Base-by-base conservation (phyloP, 2,113 vertebrate genomes). In the Notothenia rossii region DNA sequence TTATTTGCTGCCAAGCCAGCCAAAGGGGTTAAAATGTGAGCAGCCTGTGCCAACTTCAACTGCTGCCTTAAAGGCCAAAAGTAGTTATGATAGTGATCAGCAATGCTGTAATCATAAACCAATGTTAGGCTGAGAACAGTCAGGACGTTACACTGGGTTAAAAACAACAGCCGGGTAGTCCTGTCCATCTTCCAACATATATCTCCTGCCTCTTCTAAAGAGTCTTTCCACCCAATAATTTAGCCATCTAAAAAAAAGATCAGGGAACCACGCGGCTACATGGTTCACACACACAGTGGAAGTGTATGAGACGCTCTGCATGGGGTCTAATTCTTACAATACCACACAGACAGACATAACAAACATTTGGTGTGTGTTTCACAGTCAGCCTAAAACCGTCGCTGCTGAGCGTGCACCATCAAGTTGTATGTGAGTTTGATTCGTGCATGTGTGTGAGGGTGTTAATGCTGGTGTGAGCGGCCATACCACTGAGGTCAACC, bases 401-500 rank as follows among this genome's bases (percentile, higher is more conserved):
- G 29, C 46, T 49, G 54, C 67, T 43, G 67, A 68, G 15, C 12
- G 56, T 8, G 59, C 33, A 12, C 69, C 54, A 63, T 22, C 25
- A 40, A 18, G 15, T 2, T 68, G 54, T 51, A 7, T 65, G 72
- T 50, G 70, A n/a, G 75, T 22, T 20, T 15, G 61, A 40, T 50
- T 12, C 17, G 25, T 20, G 58, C 3, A 15, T 59, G 61, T 58
- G 77, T 70, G 69, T 51, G 40, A 58, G 25, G 40, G 43, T 70
- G 54, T 79, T 58, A 10, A 36, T 59, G 83, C 11, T 17, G 55
- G 59, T 71, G 68, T 36, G 68, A 66, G 65, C 7, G 25, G 68
- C 92, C 86, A 84, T 75, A 79, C 92, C 91, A 83, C 69, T 63
- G 91, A 87, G 82, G 90, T 93, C 81, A 92, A 84, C 76, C 89